Evolutionary conservation across 2,888 invertebrate genomes (phyloP), one percentile per base, ranked within the genome.

Genomic region (Chaitophorus viminalis): DNA sequence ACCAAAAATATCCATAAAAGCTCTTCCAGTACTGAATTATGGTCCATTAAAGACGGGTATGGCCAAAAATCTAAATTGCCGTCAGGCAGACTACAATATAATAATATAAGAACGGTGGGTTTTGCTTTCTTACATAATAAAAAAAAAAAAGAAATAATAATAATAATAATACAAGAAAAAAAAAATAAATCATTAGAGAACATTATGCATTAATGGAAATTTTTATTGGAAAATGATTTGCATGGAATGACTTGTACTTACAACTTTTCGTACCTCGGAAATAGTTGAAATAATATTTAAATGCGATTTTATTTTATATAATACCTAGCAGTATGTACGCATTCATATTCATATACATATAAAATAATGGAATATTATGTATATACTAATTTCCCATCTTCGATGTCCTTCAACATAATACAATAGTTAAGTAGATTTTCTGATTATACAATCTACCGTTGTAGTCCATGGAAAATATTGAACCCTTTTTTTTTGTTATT

Each of bases 221-320:
- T 79, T 29, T 79, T 79, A 79, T 79, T 79, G 79, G 79, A 79
- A 60, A 68, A 79, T 65, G n/a, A 33, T 65, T 79, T 79, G 65
- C 79, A 79, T 79, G 8, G 3, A 39, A 79, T 79, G 36, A 29
- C 65, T 79, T 18, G 36, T 79, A n/a, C 39, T 68, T 68, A 39
- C 36, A 39, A 68, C 33, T 79, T n/a, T 39, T 36, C 65, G 36
- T n/a, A 36, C 65, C 39, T n/a, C 1, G 4, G 29, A 68, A 39
- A 11, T 36, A 29, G 29, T 68, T 29, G 39, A 79, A 65, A 79
- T n/a, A n/a, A n/a, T 79, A 36, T 65, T 39, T 9, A 18, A 25
- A 21, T 18, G 39, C 46, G 2, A 29, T 79, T 79, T 79, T 39
- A 79, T 60, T 65, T 14, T 36, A 36, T 60, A 33, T 21, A 65